Percentiles rank a stretch among this genome's conserved stretches.
These are phyloP conservation scores for Balaeniceps rex DNA, from an alignment of 2,113 vertebrate species.

Conservation along the genomic window DNA sequence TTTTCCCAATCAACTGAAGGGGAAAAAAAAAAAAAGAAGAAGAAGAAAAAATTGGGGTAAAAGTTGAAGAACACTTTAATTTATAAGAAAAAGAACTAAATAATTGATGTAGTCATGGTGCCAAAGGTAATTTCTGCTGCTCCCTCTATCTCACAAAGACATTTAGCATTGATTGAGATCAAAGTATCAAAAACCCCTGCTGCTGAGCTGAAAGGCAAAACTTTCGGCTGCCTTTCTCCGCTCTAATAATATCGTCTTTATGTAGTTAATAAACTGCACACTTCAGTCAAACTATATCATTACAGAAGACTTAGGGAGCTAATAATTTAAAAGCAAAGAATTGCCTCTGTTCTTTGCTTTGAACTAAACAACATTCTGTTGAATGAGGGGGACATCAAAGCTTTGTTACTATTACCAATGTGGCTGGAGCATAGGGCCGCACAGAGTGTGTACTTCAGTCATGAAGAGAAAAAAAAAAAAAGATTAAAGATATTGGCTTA, in stretches of 20 bases:
- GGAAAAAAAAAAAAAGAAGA: not conserved
- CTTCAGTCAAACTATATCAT: constrained; percentile 91
- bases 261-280: constrained; percentile 91
- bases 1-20: not conserved
- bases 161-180: constrained; percentile 93
- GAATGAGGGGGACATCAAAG: constrained; percentile 85
- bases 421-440: constrained; percentile 74
- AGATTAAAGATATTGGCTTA: constrained; percentile 75
- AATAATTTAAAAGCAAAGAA: constrained; percentile 91
- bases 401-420: constrained; percentile 77
- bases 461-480: constrained; percentile 48
- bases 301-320: constrained; percentile 88
- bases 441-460: constrained; percentile 75
- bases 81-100: constrained; percentile 82
- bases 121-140: constrained; percentile 82
- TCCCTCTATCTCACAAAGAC: constrained; percentile 85
- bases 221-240: constrained; percentile 77
- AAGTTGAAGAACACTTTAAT: constrained; percentile 81
- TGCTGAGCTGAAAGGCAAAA: constrained; percentile 84
- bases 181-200: constrained; percentile 83
- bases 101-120: constrained; percentile 84
- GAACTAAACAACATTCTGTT: constrained; percentile 89
- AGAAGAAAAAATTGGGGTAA: constrained; percentile 59
- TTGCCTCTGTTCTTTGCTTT: constrained; percentile 84
- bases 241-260: constrained; percentile 92